Evolutionary conservation across 2,113 vertebrate genomes (phyloP).

Genomic region (Platichthys stellatus): DNA sequence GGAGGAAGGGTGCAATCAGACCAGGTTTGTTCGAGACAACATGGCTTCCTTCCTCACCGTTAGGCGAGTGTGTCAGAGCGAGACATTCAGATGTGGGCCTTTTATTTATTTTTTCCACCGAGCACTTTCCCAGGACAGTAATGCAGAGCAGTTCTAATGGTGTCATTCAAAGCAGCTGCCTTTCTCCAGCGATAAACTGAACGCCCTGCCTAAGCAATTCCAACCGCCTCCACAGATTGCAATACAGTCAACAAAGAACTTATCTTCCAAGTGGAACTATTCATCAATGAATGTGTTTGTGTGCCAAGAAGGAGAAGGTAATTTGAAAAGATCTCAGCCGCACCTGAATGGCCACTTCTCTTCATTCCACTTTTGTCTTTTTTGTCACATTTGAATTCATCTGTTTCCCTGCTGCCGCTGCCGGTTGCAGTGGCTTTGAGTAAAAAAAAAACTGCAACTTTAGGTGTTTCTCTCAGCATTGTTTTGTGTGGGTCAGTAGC

Average conservation of each 20-base stretch:
- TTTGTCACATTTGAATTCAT: slow-evolving; percentile 63
- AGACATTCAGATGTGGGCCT: slow-evolving; percentile 72
- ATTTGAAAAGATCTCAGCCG: slow-evolving; percentile 60
- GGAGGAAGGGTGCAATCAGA: slow-evolving; percentile 79
- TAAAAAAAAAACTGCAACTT: not conserved
- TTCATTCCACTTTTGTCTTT: slow-evolving; percentile 37
- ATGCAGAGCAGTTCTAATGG: slow-evolving; percentile 69
- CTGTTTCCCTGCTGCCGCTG: slow-evolving; percentile 29
- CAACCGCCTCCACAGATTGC: slow-evolving; percentile 68
- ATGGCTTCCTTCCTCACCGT: slow-evolving; percentile 78
- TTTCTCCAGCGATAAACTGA: slow-evolving; percentile 71
- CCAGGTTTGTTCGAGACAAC: slow-evolving; percentile 80
- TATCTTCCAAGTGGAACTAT: slow-evolving; percentile 71
- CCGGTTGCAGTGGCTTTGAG: slow-evolving; percentile 15
- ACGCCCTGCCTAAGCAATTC: slow-evolving; percentile 80
- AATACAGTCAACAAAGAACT: slow-evolving; percentile 75
- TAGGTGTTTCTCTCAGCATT: slow-evolving; percentile 20
- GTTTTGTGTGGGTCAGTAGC: slow-evolving; percentile 47
- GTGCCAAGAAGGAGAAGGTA: slow-evolving; percentile 43
- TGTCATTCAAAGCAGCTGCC: slow-evolving; percentile 77
- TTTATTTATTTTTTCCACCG: slow-evolving; percentile 45
- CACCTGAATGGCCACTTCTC: slow-evolving; percentile 70
- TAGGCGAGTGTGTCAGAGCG: slow-evolving; percentile 69
- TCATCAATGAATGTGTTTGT: slow-evolving; percentile 74
- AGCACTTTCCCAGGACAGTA: slow-evolving; percentile 78